Conservation (phyloP, 2,888 invertebrate genomes). For the Drosophila emarginata region DNA sequence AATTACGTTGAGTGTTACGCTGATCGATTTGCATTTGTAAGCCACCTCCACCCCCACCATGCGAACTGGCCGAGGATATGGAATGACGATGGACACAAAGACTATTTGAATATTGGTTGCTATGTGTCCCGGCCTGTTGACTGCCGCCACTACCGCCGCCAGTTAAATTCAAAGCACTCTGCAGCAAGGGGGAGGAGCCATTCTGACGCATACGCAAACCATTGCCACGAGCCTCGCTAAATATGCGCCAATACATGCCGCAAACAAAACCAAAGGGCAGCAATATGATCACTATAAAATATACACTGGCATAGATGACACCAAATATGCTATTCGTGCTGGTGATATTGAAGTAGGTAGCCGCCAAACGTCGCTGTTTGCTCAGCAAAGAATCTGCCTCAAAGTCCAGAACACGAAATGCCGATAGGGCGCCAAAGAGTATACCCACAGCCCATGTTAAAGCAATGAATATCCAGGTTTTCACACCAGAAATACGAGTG, state of each 20-base stretch:
- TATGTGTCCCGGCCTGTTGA: slow-evolving; percentile 43
- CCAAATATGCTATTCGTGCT: slow-evolving; percentile 75
- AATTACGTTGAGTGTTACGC: slow-evolving; percentile 56
- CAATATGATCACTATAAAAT: slow-evolving; percentile 82
- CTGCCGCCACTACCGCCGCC: slow-evolving; percentile 41
- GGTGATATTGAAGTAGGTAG: slow-evolving; percentile 66
- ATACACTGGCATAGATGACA: slow-evolving; percentile 79
- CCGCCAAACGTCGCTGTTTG: slow-evolving; percentile 65
- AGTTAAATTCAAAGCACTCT: slow-evolving; percentile 81
- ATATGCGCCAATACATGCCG: slow-evolving; percentile 83
- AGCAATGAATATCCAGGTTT: slow-evolving; percentile 82
- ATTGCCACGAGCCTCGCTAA: slow-evolving; percentile 82
- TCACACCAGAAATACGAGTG: slow-evolving; percentile 82
- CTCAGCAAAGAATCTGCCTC: slow-evolving; percentile 75
- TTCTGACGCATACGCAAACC: slow-evolving; percentile 82
- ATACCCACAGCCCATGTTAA: slow-evolving; percentile 82
- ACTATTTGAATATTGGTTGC: slow-evolving; percentile 69
- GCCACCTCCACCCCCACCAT: slow-evolving; percentile 50
- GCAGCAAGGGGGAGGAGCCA: slow-evolving; percentile 82
- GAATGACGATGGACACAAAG: slow-evolving; percentile 79
- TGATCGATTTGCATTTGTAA: slow-evolving; percentile 82
- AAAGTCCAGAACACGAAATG: slow-evolving; percentile 80
- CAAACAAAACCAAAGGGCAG: slow-evolving; percentile 82
- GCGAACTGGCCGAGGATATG: slow-evolving; percentile 78
- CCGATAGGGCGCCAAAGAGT: slow-evolving; percentile 81